Evolutionary conservation across 1,140 invertebrate genomes (phyloP).

Genomic region (Monomorium pharaonis): DNA sequence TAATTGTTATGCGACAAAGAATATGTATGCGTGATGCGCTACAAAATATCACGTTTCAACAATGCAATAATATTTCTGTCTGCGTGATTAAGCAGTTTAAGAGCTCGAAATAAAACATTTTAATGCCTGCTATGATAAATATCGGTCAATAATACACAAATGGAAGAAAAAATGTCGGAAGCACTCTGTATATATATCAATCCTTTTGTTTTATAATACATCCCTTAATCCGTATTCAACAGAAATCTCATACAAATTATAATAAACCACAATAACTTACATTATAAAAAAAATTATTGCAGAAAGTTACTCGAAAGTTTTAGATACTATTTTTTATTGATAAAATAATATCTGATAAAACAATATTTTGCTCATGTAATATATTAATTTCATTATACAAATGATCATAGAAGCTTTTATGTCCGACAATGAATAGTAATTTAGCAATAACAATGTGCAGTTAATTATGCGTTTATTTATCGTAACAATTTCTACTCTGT

Average conservation of each 20-base stretch:
- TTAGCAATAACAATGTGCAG: not conserved
- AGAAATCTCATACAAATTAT: not conserved
- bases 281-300: too few relatives aligned
- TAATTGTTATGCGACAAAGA: not conserved
- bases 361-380: not conserved
- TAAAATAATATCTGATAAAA: not conserved
- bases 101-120: not conserved
- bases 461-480: not conserved
- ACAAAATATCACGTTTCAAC: constrained; percentile 4
- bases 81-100: not conserved
- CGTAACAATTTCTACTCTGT: not conserved
- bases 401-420: not conserved
- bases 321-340: too few relatives aligned
- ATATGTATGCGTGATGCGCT: not conserved
- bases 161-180: not conserved
- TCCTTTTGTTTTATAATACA: not conserved
- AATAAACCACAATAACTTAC: not conserved
- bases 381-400: constrained; percentile 1
- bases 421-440: not conserved
- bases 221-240: not conserved
- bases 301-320: too few relatives aligned
- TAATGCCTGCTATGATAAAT: not conserved
- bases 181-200: not conserved
- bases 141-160: not conserved
- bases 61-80: not conserved